phyloP scores from a whole-genome alignment of 2,797 vertebrate genomes.

The Leucoraja ocellata region DNA sequence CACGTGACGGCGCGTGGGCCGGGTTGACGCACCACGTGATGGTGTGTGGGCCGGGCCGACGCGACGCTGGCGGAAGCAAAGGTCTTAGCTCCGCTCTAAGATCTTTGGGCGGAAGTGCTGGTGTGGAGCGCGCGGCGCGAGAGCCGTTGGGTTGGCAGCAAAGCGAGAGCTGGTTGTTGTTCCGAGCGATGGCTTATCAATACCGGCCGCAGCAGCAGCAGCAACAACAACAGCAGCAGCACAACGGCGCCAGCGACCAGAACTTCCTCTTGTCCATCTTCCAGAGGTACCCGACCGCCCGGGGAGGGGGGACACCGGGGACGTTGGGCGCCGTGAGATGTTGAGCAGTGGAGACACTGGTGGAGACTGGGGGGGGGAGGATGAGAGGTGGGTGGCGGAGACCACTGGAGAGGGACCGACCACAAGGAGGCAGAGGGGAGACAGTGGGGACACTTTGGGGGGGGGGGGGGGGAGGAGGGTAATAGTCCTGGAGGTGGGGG shows the following conservation, averaged over 20 bases:
- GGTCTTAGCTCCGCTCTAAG: no score
- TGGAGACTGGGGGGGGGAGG: no score
- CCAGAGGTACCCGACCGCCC: not conserved
- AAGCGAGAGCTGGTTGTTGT: not conserved
- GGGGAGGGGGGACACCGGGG: not conserved
- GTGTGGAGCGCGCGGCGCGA: not conserved
- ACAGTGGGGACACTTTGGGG: not conserved
- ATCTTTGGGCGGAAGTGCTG: not conserved
- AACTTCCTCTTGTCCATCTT: constrained; percentile 11
- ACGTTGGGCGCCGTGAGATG: no score
- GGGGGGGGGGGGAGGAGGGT: not conserved
- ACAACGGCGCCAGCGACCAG: not conserved
- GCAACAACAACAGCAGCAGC: not conserved
- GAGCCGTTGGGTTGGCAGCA: no score
- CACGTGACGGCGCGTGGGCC: no score
- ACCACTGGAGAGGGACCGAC: no score
- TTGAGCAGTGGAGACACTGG: no score
- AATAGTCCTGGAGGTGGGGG: no score
- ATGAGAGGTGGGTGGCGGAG: no score
- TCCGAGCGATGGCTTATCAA: not conserved
- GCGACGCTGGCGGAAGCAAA: not conserved
- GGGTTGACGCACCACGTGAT: no score
- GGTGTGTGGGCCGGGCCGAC: no score
- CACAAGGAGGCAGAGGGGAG: not conserved
- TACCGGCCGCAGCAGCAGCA: not conserved